Evolutionary conservation across 2,113 vertebrate species (phyloP).

Genomic region (Sylvia atricapilla): DNA sequence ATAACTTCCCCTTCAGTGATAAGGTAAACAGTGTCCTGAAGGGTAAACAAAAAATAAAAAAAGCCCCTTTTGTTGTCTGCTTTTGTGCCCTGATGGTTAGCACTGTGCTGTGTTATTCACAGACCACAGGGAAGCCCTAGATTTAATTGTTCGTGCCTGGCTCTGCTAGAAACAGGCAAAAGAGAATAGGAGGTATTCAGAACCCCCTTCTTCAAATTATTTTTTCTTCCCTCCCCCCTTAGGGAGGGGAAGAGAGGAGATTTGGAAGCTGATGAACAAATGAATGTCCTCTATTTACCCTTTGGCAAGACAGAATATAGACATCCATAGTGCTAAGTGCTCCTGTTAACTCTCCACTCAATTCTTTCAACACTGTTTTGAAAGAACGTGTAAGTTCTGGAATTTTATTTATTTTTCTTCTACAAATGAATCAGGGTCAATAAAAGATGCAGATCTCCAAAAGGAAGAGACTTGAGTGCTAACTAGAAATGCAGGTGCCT

Average conservation of each 20-base stretch:
- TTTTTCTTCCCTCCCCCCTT: constrained; percentile 45
- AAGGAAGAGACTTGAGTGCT: not conserved
- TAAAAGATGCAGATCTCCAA: not conserved
- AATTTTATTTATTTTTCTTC: constrained; percentile 33
- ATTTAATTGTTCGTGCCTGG: constrained; percentile 76
- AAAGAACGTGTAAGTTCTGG: constrained; percentile 34
- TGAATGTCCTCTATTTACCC: constrained; percentile 75
- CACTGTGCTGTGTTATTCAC: constrained; percentile 71
- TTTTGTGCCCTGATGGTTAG: constrained; percentile 73
- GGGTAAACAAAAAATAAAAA: constrained; percentile 77
- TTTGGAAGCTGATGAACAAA: constrained; percentile 72
- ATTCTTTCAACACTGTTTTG: not conserved
- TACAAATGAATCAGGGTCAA: not conserved
- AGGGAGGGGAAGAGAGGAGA: constrained; percentile 25
- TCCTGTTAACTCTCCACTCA: constrained; percentile 51
- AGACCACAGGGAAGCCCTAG: constrained; percentile 76
- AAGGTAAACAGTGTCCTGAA: constrained; percentile 82
- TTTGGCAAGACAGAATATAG: constrained; percentile 70
- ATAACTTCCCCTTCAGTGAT: constrained; percentile 71
- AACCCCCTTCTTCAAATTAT: constrained; percentile 56
- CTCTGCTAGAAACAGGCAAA: constrained; percentile 67
- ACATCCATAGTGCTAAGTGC: constrained; percentile 52
- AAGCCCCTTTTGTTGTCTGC: constrained; percentile 65
- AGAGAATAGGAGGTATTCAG: constrained; percentile 64
- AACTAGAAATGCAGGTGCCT: not conserved